Conservation (phyloP, 2,113 vertebrate species). For the Nematolebias whitei region DNA sequence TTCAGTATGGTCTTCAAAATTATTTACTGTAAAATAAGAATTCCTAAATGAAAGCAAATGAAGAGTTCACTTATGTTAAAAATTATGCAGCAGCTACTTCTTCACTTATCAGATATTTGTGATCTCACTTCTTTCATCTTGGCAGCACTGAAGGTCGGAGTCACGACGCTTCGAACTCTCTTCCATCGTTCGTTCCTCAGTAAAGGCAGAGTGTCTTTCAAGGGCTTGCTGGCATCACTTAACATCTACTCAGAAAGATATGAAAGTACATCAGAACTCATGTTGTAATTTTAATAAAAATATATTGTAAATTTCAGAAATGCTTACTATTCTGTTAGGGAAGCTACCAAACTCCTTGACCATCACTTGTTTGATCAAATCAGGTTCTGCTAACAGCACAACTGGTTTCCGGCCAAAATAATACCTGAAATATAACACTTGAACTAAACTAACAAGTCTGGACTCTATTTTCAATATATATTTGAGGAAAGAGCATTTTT, state of each 20-base stretch:
- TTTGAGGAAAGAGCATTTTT: not conserved
- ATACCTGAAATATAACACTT: conserved; percentile 79
- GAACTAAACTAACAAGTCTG: no score
- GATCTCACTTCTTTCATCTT: conserved; percentile 89
- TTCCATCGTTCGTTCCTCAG: conserved; percentile 88
- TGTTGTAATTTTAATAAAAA: no score
- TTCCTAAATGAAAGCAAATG: no score
- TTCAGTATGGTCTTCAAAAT: no score
- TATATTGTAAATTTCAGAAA: no score
- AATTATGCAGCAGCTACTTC: no score
- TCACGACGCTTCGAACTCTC: conserved; percentile 79
- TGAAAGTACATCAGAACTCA: no score
- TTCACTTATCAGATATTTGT: no score
- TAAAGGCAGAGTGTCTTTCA: conserved; percentile 86
- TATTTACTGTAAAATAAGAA: no score
- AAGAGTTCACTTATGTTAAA: no score
- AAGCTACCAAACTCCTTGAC: conserved; percentile 91
- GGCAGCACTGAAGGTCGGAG: no score
- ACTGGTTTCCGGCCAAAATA: conserved; percentile 81
- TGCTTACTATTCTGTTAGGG: conserved; percentile 84
- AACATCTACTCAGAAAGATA: conserved; percentile 30
- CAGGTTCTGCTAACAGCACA: conserved; percentile 69
- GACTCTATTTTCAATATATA: not conserved
- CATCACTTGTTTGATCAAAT: conserved; percentile 89
- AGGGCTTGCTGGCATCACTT: conserved; percentile 80